Conservation (phyloP, 2,888 invertebrate genomes). For the Dasysyrphus tricinctus region DNA sequence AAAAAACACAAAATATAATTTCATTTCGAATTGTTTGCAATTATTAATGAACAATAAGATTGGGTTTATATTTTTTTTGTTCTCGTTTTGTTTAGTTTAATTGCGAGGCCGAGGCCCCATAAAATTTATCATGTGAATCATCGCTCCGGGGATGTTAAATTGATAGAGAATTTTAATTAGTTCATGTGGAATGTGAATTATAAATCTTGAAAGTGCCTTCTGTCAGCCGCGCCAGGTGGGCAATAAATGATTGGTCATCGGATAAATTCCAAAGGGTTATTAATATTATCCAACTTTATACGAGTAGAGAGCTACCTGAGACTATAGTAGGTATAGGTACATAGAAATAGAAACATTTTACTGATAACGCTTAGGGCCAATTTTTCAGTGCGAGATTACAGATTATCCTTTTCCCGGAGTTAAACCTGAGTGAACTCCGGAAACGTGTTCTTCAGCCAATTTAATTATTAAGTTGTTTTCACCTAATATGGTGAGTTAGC, state of each 20-base stretch:
- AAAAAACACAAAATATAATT: slow-evolving; percentile 52
- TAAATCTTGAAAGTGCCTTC: slow-evolving; percentile 13
- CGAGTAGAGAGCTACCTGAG: too few species aligned
- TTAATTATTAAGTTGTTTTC: too few species aligned
- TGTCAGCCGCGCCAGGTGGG: slow-evolving; percentile 26
- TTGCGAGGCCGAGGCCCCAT: slow-evolving; percentile 37
- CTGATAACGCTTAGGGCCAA: too few species aligned
- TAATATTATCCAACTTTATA: neutral
- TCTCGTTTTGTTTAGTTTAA: slow-evolving; percentile 36
- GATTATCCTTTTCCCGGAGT: too few species aligned
- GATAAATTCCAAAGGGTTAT: slow-evolving; percentile 30
- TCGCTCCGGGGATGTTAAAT: slow-evolving; percentile 31
- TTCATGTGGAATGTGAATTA: slow-evolving; percentile 48
- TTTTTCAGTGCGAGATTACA: too few species aligned
- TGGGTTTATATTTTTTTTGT: neutral
- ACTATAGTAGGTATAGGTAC: too few species aligned
- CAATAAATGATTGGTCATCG: slow-evolving; percentile 18
- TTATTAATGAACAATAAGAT: slow-evolving; percentile 58
- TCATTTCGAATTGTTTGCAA: slow-evolving; percentile 64
- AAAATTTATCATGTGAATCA: slow-evolving; percentile 51
- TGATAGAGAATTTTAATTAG: slow-evolving; percentile 64
- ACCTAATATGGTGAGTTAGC: too few species aligned
- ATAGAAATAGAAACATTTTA: too few species aligned
- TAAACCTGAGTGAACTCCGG: too few species aligned
- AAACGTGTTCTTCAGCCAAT: too few species aligned